phyloP scores from a whole-genome alignment of 2,113 vertebrate species.

The Trogon surrucura region DNA sequence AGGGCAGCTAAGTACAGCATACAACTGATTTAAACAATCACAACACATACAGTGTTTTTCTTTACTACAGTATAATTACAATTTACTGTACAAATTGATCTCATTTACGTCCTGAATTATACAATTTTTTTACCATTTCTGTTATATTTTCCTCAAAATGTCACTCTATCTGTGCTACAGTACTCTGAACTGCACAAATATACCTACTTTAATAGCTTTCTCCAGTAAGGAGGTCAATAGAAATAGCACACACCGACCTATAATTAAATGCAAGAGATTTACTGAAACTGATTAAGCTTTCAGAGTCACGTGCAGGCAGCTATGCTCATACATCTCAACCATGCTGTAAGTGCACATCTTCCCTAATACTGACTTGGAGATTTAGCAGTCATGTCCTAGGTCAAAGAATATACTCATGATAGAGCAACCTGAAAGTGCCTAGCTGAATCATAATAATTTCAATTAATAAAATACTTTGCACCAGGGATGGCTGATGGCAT shows the following conservation, averaged over 20 bases:
- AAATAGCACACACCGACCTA: background rate
- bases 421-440: slow-evolving; percentile 2
- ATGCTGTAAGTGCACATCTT: slow-evolving; percentile 21
- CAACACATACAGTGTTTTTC: background rate
- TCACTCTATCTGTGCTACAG: background rate
- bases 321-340: slow-evolving; percentile 14
- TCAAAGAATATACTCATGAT: slow-evolving; percentile 25
- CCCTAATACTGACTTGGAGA: slow-evolving; percentile 46
- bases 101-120: background rate
- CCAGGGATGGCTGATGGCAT: background rate
- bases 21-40: background rate
- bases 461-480: slow-evolving; percentile 21
- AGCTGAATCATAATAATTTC: slow-evolving; percentile 18
- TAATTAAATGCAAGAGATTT: slow-evolving; percentile 58
- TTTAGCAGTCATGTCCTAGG: slow-evolving; percentile 39
- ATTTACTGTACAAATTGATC: background rate
- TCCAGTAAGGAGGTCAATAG: slow-evolving; percentile 27
- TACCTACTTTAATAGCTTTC: background rate
- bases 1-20: background rate
- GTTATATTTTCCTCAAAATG: background rate
- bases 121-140: background rate
- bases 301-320: slow-evolving; percentile 19
- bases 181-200: background rate
- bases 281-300: slow-evolving; percentile 60
- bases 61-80: background rate